A percentile compares a stretch with the other conserved stretches of the same genome.
phyloP scores from a whole-genome alignment of 2,888 invertebrate species.

The Priocnemis perturbator region DNA sequence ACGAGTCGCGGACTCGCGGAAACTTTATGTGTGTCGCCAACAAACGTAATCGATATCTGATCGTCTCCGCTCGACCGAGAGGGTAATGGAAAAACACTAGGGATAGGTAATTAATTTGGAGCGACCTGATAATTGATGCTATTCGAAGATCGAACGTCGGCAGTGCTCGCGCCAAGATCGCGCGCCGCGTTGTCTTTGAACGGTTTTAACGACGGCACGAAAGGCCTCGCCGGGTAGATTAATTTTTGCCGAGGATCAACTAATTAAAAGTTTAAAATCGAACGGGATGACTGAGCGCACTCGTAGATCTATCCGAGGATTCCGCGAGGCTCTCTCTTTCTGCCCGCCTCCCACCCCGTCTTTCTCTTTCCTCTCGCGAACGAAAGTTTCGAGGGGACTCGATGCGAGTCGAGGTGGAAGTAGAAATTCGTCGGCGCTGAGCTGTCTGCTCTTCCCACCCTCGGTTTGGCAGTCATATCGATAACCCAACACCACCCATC shows the following conservation, averaged over 20 bases:
- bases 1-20: no score
- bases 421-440: slow-evolving; percentile 39
- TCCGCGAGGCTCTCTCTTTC: no score
- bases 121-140: no score
- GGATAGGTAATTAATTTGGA: no score
- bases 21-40: no score
- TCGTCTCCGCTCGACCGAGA: no score
- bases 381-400: slow-evolving; percentile 31
- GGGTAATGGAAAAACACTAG: no score
- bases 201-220: not conserved
- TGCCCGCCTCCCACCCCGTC: no score
- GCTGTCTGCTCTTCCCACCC: slow-evolving; percentile 1
- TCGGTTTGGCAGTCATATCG: slow-evolving; percentile 54
- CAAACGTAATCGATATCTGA: no score
- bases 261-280: slow-evolving; percentile 42
- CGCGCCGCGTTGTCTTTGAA: not conserved
- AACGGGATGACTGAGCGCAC: not conserved
- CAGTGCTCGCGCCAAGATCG: no score
- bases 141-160: no score
- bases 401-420: slow-evolving; percentile 21
- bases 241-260: slow-evolving; percentile 5
- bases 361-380: no score
- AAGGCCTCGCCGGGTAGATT: slow-evolving; percentile 19
- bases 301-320: not conserved
- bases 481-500: slow-evolving; percentile 45